Conservation (phyloP, 35 echinoderm and acorn worm species). For the Ophiothrix spiculata region DNA sequence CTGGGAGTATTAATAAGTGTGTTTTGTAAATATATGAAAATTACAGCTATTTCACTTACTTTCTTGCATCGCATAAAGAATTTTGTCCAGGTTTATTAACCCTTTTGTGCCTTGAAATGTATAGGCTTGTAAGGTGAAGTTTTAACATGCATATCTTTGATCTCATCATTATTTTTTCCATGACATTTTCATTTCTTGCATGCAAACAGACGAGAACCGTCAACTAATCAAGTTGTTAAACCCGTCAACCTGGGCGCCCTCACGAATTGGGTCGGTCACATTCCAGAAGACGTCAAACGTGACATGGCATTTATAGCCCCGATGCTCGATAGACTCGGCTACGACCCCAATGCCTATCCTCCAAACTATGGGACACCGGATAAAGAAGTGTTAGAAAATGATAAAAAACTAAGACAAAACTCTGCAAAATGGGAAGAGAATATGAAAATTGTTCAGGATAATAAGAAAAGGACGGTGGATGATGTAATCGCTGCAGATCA, state of each 20-base stretch:
- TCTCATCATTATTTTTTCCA: too few species aligned
- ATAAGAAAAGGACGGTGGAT: neutral
- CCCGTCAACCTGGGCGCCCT: conserved; percentile 89
- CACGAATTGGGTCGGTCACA: conserved; percentile 90
- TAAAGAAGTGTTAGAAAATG: conserved; percentile 59
- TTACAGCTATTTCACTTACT: too few species aligned
- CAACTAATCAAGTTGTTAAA: conserved; percentile 93
- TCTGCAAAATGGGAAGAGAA: conserved; percentile 29
- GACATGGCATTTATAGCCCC: conserved; percentile 84
- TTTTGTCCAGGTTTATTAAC: too few species aligned
- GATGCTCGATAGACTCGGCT: conserved; percentile 74
- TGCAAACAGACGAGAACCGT: conserved; percentile 67
- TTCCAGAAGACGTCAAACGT: conserved; percentile 66
- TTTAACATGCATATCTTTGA: too few species aligned
- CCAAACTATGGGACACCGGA: conserved; percentile 83
- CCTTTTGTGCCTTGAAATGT: too few species aligned
- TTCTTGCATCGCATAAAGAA: too few species aligned
- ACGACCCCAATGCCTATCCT: conserved; percentile 76
- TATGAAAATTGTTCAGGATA: conserved; percentile 34
- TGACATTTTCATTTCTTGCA: neutral
- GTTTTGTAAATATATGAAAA: too few species aligned
- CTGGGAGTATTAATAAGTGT: too few species aligned
- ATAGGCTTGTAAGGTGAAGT: too few species aligned
- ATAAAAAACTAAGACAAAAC: conserved; percentile 36
- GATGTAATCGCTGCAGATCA: too few species aligned